Evolutionary conservation across 2,113 vertebrate genomes (phyloP), one percentile per base, ranked within the genome.

Genomic region (Osmerus mordax): DNA sequence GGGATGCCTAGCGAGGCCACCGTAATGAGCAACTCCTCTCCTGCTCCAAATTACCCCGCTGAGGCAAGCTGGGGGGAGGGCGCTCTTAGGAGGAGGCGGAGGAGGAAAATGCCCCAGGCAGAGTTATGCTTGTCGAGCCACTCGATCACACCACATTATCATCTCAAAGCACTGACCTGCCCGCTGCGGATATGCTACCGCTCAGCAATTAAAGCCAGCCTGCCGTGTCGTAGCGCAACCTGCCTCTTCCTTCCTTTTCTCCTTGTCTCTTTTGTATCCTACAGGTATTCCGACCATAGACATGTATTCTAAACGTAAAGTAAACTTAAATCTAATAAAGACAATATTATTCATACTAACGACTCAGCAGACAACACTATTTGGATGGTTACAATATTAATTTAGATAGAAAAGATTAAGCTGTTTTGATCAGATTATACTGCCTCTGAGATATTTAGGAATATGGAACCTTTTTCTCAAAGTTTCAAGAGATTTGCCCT

Each of bases 81-180:
- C 73, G 78, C 32, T 36, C 32, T 14, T 12, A n/a, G 41, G 51
- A 69, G 60, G 71, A 74, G 47, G 64, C 78, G 32, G 72, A 70
- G 12, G 25, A 60, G 18, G 58, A 60, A 11, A 60, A 11, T 0
- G 72, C 88, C 79, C 6, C 51, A 69, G 85, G 85, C 87, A 78
- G 73, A 81, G 83, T 87, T 82, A 83, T 80, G 82, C 82, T 83
- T 75, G 85, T 84, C 80, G 81, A 87, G 82, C 72, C 81, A 75
- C 80, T 89, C 86, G 78, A 86, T 90, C 86, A 87, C 78, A 70
- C 64, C 80, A 76, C 72, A 88, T 89, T 88, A 87, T 80, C 79
- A 84, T 82, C 80, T 72, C 76, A 78, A 81, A 85, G 81, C 66
- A 74, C 64, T 54, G 59, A 9, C 61, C 41, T 51, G 56, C 64